Evolutionary conservation across 2,113 vertebrate genomes (phyloP).

Genomic region (Dicerorhinus sumatrensis): DNA sequence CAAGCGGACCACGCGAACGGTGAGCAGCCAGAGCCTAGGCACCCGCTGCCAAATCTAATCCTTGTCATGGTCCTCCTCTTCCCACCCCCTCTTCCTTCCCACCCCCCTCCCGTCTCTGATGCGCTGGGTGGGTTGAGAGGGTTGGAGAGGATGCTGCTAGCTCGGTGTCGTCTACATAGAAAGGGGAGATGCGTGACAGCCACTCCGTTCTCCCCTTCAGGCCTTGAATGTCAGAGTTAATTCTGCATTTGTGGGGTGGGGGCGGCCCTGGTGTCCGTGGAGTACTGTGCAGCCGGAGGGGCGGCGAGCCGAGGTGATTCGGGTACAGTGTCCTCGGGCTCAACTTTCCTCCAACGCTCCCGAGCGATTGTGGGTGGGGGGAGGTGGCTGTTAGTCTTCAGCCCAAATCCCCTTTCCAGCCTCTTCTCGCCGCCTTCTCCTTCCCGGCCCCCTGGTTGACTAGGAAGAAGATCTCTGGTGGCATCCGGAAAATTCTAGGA

Average conservation of each 20-base stretch:
- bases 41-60: constrained; percentile 61
- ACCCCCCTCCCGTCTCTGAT: constrained; percentile 1
- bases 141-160: constrained; percentile 51
- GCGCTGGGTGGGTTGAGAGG: constrained; percentile 69
- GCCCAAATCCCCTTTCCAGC: constrained; percentile 58
- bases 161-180: constrained; percentile 45
- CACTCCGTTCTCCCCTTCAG: constrained; percentile 60
- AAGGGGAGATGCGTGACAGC: constrained; percentile 59
- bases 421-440: neutral
- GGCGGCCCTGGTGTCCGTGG: constrained; percentile 46
- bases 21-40: constrained; percentile 80
- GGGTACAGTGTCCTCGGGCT: constrained; percentile 75
- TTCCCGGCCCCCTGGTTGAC: neutral
- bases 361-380: neutral
- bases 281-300: constrained; percentile 39
- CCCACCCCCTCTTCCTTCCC: constrained; percentile 44
- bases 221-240: constrained; percentile 80
- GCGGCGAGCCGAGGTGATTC: constrained; percentile 47
- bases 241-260: constrained; percentile 79
- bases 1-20: constrained; percentile 86
- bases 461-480: constrained; percentile 43
- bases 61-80: constrained; percentile 44
- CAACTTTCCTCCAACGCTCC: constrained; percentile 75
- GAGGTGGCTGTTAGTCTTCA: neutral
- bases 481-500: constrained; percentile 62